phyloP scores from a whole-genome alignment of 2,888 invertebrate species.

The Caenorhabditis drosophilae region DNA sequence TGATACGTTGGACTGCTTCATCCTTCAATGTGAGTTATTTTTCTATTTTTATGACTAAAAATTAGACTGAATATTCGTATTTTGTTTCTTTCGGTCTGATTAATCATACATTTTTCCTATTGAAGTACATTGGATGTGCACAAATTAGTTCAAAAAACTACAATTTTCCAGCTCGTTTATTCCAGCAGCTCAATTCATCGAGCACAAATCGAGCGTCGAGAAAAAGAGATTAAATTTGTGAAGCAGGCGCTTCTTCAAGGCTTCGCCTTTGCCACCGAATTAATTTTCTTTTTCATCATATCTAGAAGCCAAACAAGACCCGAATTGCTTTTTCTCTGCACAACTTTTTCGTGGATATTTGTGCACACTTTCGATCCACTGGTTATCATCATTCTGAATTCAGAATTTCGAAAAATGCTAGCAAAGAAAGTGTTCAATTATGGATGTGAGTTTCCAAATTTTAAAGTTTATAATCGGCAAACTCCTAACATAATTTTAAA shows the following conservation, averaged over 20 bases:
- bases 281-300: conserved; percentile 30
- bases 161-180: too few species aligned
- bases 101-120: too few species aligned
- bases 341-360: conserved; percentile 32
- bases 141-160: too few species aligned
- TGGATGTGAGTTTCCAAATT: too few species aligned
- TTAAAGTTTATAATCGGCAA: too few species aligned
- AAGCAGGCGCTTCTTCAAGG: conserved; percentile 31
- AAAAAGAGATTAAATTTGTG: conserved; percentile 26
- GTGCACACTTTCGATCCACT: conserved; percentile 29
- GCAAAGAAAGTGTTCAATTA: conserved; percentile 8
- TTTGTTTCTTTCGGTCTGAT: background rate
- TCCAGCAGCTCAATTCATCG: too few species aligned
- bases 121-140: too few species aligned
- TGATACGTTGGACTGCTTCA: conserved; percentile 23
- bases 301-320: conserved; percentile 22
- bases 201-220: conserved; percentile 7
- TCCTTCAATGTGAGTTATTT: conserved; percentile 15
- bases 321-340: conserved; percentile 24
- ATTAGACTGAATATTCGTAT: too few species aligned
- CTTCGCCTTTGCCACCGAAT: conserved; percentile 23
- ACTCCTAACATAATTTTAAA: too few species aligned
- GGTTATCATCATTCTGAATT: conserved; percentile 20
- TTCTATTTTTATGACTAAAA: too few species aligned
- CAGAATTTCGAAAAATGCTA: conserved; percentile 27